Percentiles rank a stretch among this genome's conserved stretches.
phyloP scores from a whole-genome alignment of 2,113 vertebrate genomes.

The Sminthopsis crassicaudata region DNA sequence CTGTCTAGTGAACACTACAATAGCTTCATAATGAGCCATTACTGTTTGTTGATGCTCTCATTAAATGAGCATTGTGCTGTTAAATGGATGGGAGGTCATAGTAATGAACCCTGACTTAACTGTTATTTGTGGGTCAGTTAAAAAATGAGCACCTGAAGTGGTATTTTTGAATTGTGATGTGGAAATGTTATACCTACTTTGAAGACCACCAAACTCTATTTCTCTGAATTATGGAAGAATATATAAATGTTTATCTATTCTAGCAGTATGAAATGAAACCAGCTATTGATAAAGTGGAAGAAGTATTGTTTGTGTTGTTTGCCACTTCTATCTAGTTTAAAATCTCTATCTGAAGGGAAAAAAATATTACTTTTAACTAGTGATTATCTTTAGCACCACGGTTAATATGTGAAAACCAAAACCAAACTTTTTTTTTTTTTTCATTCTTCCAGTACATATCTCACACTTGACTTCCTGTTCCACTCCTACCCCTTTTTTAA shows the following conservation, averaged over 20 bases:
- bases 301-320: not conserved
- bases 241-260: not conserved
- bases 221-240: not conserved
- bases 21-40: not conserved
- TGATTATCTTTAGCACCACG: not conserved
- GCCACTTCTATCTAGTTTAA: not conserved
- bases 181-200: not conserved
- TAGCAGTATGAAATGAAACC: not conserved
- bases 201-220: not conserved
- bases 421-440: not conserved
- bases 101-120: not conserved
- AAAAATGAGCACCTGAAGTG: not conserved
- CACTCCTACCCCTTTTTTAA: not conserved
- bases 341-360: not conserved
- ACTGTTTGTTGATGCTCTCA: not conserved
- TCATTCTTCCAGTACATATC: not conserved
- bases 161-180: not conserved
- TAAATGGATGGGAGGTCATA: not conserved
- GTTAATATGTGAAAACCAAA: not conserved
- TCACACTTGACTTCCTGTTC: not conserved
- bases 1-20: not conserved
- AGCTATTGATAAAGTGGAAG: not conserved
- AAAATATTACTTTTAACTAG: not conserved
- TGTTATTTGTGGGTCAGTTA: not conserved
- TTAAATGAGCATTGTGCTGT: not conserved